phyloP scores from a whole-genome alignment of 2,113 vertebrate species.

The Acanthisitta chloris region DNA sequence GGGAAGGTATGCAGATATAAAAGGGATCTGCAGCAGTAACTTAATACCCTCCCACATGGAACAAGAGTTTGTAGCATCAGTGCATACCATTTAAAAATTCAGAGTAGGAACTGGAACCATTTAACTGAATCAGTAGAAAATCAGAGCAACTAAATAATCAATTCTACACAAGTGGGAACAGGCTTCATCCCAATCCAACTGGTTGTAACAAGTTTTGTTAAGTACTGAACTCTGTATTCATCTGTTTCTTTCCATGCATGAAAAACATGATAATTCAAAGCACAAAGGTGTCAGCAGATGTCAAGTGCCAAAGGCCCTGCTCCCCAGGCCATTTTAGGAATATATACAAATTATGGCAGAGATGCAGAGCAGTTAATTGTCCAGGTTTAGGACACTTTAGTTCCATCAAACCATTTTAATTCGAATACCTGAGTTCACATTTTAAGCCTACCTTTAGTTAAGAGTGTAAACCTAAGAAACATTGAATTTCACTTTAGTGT shows the following conservation, averaged over 20 bases:
- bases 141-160: background rate
- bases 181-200: background rate
- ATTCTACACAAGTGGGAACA: background rate
- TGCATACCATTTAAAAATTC: background rate
- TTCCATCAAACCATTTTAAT: background rate
- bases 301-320: background rate
- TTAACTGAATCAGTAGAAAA: background rate
- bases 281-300: background rate
- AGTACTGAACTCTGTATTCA: background rate
- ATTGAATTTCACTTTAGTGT: background rate
- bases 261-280: background rate
- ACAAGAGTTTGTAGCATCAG: background rate
- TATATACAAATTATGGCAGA: background rate
- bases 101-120: background rate
- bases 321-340: background rate
- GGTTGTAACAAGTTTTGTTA: background rate
- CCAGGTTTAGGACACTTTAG: background rate
- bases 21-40: background rate
- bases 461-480: background rate
- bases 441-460: background rate
- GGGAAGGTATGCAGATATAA: background rate
- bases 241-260: background rate
- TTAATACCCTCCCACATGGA: background rate
- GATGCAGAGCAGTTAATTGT: background rate
- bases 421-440: background rate